These are phyloP conservation scores for Cydia strobilella DNA, from an alignment of 1,140 invertebrate genomes.

Conservation along the genomic window DNA sequence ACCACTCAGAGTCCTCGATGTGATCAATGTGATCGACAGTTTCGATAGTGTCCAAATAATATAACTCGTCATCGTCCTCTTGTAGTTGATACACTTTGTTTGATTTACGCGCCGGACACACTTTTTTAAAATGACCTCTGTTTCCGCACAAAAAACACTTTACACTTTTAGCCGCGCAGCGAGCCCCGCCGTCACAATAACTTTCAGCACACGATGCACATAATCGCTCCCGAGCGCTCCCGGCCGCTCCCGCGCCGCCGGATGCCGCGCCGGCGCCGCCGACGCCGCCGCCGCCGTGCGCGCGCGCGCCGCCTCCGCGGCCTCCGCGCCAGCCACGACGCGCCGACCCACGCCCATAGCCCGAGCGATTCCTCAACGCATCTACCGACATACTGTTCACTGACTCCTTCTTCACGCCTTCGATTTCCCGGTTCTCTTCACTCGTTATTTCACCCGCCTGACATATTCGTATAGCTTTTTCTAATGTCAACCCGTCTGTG, in stretches of 20 bases:
- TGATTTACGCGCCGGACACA: conserved; percentile 6
- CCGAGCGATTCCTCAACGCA: too few relatives aligned
- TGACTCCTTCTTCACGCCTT: neutral
- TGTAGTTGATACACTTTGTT: conserved; percentile 22
- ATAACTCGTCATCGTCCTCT: conserved; percentile 12
- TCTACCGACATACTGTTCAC: neutral
- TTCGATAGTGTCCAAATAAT: conserved; percentile 14
- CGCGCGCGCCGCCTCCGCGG: neutral
- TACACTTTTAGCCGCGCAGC: conserved; percentile 5
- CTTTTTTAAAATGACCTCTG: conserved; percentile 29
- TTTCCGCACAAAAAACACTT: conserved; percentile 21
- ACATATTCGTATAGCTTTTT: conserved; percentile 21
- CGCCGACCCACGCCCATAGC: too few relatives aligned
- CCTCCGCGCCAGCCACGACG: neutral
- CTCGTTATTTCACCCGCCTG: conserved; percentile 5
- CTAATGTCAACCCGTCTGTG: conserved; percentile 14
- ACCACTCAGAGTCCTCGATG: conserved; percentile 3
- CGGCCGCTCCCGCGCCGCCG: neutral
- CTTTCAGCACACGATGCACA: neutral
- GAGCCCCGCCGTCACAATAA: neutral
- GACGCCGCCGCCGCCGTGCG: neutral
- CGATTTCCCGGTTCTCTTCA: neutral
- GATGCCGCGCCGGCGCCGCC: neutral
- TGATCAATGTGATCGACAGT: too few relatives aligned
- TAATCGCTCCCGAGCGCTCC: neutral